phyloP scores from a whole-genome alignment of 2,113 vertebrate genomes.

The Gopherus evgoodei region DNA sequence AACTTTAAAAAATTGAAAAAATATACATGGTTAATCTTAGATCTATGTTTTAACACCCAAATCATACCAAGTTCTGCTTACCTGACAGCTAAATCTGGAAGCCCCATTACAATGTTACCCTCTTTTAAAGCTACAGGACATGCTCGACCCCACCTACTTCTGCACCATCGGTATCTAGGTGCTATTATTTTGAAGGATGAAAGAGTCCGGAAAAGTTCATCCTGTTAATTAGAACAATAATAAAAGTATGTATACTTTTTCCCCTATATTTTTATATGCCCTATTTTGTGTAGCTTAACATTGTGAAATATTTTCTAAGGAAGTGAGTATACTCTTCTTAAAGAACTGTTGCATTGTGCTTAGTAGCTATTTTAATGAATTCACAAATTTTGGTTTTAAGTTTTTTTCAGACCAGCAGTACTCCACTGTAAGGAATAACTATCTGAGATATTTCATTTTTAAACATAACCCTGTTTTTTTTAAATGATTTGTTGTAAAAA shows the following conservation, averaged over 20 bases:
- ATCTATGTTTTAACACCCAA: not conserved
- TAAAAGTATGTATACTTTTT: not conserved
- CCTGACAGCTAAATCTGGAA: conserved; percentile 86
- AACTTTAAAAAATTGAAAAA: conserved; percentile 78
- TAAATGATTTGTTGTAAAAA: not conserved
- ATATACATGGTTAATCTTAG: not conserved
- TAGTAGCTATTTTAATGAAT: not conserved
- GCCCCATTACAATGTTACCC: conserved; percentile 83
- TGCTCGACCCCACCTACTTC: conserved; percentile 87
- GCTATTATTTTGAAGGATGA: conserved; percentile 77
- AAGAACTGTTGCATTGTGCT: not conserved
- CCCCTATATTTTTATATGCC: not conserved
- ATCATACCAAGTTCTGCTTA: conserved; percentile 61
- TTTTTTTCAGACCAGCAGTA: not conserved
- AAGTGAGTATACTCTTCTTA: not conserved
- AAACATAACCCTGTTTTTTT: not conserved
- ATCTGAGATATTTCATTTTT: not conserved
- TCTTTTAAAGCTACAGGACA: conserved; percentile 92
- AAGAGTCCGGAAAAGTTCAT: conserved; percentile 83
- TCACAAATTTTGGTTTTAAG: too few species aligned
- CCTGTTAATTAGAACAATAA: conserved; percentile 76
- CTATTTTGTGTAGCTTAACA: not conserved
- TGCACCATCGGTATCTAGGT: conserved; percentile 88
- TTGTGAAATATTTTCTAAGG: not conserved
- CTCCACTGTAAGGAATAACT: not conserved